Base-by-base conservation (phyloP, 1,140 invertebrate genomes). In the Andrena cerasifolii region DNA sequence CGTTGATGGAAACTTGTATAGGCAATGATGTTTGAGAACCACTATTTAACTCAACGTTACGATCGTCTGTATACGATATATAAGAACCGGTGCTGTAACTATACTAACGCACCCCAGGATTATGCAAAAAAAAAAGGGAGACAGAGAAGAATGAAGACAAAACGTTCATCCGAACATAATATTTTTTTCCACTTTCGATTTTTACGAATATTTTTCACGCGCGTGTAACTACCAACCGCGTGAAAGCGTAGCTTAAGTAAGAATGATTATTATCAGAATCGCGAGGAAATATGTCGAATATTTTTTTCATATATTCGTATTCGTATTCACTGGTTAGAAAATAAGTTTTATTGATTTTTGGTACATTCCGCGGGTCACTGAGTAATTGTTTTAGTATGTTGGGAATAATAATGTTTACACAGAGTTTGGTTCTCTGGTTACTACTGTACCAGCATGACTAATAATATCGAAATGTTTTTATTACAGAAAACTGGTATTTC, bases 131-230 rank as follows among this genome's bases (percentile, higher is more conserved):
- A 16, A 45, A 47, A 8, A 14, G 36, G 12, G 33, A 45, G 12
- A 40, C 40, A 43, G 26, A 70, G 21, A 3, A 33, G 28, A 14
- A 24, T 3, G 0, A 63, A 21, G 6, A 7, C 8, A 16, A 26
- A 49, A 68, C 24, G 10, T 47, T 56, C n/a, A 24, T 21, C 6
- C 12, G 7, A 43, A 56, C 5, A 16, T 49, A 7, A n/a, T 31
- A 45, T 47, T 36, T 66, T 51, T n/a, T 49, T 18, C 26, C 24
- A 36, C 58, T 63, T 63, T 73, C 58, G 24, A 51, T 51, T 53
- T 74, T 31, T 28, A 43, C 5, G 33, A 63, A 74, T 73, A 73
- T 65, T 53, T 65, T 73, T 43, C 24, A 31, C 33, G 18, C 31
- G 3, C 31, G 14, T 63, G n/a, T 40, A 6, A n/a, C 0, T 36